phyloP scores from a whole-genome alignment of 2,888 invertebrate genomes.

The Eristalis pertinax region DNA sequence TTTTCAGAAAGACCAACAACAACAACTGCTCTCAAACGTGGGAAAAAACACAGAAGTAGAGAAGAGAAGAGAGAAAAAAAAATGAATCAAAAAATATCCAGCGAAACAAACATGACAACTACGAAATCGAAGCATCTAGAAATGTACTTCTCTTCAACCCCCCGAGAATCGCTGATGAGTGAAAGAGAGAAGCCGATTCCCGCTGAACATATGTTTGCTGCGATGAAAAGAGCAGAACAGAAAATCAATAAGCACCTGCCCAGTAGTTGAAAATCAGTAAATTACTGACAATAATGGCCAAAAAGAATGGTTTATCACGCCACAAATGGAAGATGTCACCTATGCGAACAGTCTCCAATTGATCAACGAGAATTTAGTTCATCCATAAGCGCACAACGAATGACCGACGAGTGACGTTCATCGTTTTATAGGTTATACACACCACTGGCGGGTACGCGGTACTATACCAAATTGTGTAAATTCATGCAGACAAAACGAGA shows the following conservation, averaged over 20 bases:
- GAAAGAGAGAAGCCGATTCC: constrained; percentile 24
- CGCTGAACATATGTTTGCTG: constrained; percentile 48
- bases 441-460: constrained; percentile 3
- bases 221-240: constrained; percentile 57
- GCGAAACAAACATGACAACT: constrained; percentile 61
- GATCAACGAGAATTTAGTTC: neutral
- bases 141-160: constrained; percentile 21
- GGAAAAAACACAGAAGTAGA: neutral
- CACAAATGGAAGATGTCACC: neutral
- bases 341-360: neutral
- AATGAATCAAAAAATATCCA: constrained; percentile 24
- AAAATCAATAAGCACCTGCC: constrained; percentile 68
- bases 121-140: constrained; percentile 67
- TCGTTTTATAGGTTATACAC: neutral
- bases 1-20: neutral
- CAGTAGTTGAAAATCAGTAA: constrained; percentile 7
- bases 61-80: neutral
- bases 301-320: neutral
- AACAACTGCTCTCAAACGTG: neutral
- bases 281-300: neutral
- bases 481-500: constrained; percentile 16
- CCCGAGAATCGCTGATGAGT: constrained; percentile 13
- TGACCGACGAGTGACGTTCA: neutral
- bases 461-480: neutral
- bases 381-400: neutral